phyloP scores from a whole-genome alignment of 2,113 vertebrate genomes.

The Gallinago paraguaiae region DNA sequence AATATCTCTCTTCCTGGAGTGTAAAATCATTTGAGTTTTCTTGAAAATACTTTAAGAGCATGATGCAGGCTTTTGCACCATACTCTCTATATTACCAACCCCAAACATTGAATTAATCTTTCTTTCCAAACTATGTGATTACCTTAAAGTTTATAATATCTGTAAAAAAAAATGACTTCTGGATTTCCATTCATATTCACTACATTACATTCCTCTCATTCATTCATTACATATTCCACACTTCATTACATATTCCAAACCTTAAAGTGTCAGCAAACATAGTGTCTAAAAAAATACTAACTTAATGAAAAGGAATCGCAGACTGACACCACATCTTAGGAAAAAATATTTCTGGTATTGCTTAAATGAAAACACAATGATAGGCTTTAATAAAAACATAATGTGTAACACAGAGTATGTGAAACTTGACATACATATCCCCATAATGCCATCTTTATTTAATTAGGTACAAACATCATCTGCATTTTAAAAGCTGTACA shows the following conservation, averaged over 20 bases:
- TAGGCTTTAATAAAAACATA: background rate
- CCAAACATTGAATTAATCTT: background rate
- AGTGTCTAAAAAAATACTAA: background rate
- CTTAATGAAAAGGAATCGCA: background rate
- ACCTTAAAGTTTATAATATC: background rate
- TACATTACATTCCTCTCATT: too few relatives aligned
- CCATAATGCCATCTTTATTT: background rate
- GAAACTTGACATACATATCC: background rate
- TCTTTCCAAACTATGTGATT: background rate
- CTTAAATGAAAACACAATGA: background rate
- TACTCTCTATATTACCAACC: background rate
- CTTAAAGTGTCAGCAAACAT: background rate
- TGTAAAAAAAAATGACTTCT: background rate
- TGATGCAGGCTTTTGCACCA: background rate
- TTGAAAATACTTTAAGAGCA: background rate
- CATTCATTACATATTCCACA: too few relatives aligned
- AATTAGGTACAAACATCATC: background rate
- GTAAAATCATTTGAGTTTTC: background rate
- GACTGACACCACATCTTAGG: background rate
- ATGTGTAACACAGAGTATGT: background rate
- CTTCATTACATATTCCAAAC: background rate
- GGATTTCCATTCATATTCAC: background rate
- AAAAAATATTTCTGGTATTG: background rate
- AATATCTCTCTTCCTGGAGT: background rate
- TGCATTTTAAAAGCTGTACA: background rate